phyloP scores from a whole-genome alignment of 2,888 invertebrate species.

The Bugula neritina region DNA sequence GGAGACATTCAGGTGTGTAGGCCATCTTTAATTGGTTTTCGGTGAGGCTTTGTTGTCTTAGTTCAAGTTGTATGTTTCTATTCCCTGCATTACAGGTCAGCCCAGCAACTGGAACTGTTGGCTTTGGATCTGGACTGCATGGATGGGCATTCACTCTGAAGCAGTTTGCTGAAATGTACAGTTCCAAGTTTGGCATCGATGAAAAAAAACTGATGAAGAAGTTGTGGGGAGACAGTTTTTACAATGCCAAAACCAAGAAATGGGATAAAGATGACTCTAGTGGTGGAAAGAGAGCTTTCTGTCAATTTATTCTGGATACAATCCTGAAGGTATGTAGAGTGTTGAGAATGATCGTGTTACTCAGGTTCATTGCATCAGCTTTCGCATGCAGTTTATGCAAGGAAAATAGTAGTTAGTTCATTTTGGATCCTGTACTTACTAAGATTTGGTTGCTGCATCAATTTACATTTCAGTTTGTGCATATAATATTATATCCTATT shows the following conservation, averaged over 20 bases:
- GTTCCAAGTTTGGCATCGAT: slow-evolving; percentile 88
- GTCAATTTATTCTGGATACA: slow-evolving; percentile 96
- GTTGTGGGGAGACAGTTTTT: slow-evolving; percentile 98
- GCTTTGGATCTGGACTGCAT: slow-evolving; percentile 98
- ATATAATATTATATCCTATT: too few species aligned
- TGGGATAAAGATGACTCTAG: slow-evolving; percentile 62
- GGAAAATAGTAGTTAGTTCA: too few species aligned
- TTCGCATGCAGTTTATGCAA: too few species aligned
- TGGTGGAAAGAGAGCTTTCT: slow-evolving; percentile 72
- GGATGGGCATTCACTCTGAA: slow-evolving; percentile 99
- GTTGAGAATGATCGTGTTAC: too few species aligned
- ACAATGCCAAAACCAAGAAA: slow-evolving; percentile 93
- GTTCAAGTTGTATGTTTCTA: background rate
- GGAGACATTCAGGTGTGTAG: slow-evolving; percentile 85
- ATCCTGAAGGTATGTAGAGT: slow-evolving; percentile 84
- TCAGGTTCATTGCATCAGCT: too few species aligned
- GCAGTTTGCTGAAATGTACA: slow-evolving; percentile 98
- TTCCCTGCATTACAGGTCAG: slow-evolving; percentile 62
- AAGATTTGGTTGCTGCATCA: too few species aligned
- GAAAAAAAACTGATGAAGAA: slow-evolving; percentile 90
- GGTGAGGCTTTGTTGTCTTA: background rate
- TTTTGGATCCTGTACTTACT: too few species aligned
- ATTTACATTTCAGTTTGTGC: too few species aligned
- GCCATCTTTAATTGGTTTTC: background rate
- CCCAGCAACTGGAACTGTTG: slow-evolving; percentile 96